A percentile compares a stretch with the other conserved stretches of the same genome.
phyloP scores from a whole-genome alignment of 2,888 invertebrate species.

The Lingula anatina region DNA sequence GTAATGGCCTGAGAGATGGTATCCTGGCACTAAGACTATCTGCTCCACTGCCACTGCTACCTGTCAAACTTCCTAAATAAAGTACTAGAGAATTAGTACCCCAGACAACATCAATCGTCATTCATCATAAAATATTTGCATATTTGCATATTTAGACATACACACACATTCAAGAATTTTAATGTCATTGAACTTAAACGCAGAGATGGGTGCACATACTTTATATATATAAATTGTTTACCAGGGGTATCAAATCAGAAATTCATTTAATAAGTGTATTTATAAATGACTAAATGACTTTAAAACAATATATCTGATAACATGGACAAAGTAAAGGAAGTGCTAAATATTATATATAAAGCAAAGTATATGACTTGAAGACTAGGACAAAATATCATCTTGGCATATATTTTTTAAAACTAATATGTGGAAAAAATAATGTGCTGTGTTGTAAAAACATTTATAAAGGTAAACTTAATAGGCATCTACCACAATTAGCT shows the following conservation, averaged over 20 bases:
- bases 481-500: too few relatives aligned
- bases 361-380: neutral
- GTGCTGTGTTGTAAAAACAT: too few relatives aligned
- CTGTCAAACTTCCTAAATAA: slow-evolving; percentile 20
- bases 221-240: neutral
- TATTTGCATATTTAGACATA: neutral
- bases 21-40: slow-evolving; percentile 64
- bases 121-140: neutral
- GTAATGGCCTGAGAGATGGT: slow-evolving; percentile 36
- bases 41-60: slow-evolving; percentile 38
- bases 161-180: neutral
- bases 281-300: neutral
- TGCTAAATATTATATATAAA: neutral
- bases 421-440: too few relatives aligned
- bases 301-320: neutral
- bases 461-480: too few relatives aligned
- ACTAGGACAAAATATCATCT: too few relatives aligned
- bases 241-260: neutral
- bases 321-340: neutral
- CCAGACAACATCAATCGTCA: neutral
- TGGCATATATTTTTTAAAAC: too few relatives aligned
- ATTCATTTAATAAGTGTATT: neutral
- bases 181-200: neutral
- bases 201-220: neutral
- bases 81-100: slow-evolving; percentile 13